Percentiles rank a stretch among this genome's conserved stretches.
Evolutionary conservation across 2,113 vertebrate genomes (phyloP).

Genomic region (Centropus bengalensis): DNA sequence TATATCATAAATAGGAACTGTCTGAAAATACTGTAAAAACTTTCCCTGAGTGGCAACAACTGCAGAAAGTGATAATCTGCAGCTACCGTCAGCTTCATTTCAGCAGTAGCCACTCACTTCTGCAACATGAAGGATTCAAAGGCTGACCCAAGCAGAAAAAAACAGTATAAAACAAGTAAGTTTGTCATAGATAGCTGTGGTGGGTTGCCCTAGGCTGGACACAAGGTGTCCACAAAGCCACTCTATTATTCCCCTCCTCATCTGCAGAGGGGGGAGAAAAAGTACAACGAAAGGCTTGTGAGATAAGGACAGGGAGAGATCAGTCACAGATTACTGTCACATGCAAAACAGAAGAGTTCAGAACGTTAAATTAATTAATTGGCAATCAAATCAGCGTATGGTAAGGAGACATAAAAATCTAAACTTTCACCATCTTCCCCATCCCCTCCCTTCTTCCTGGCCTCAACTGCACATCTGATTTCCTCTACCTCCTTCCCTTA

Average conservation of each 20-base stretch:
- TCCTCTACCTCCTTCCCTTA: neutral
- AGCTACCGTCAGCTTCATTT: neutral
- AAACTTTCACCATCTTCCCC: neutral
- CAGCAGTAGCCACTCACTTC: neutral
- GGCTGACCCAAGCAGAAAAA: neutral
- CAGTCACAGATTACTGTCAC: neutral
- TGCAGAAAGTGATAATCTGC: neutral
- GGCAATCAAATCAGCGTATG: neutral
- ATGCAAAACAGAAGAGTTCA: neutral
- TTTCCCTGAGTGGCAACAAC: neutral
- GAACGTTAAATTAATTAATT: neutral
- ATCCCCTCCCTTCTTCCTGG: neutral
- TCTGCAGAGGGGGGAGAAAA: neutral
- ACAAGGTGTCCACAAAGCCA: neutral
- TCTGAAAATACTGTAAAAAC: neutral
- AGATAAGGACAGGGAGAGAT: neutral
- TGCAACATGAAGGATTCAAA: neutral
- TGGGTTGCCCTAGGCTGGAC: neutral
- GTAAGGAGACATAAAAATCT: neutral
- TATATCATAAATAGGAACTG: neutral
- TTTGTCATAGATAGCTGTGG: neutral
- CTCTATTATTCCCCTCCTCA: neutral
- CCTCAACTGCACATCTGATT: neutral
- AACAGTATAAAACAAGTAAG: neutral
- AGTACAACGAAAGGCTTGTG: accelerated